Base-by-base conservation (phyloP, 2,888 invertebrate species). In the Ormyrus labotus region DNA sequence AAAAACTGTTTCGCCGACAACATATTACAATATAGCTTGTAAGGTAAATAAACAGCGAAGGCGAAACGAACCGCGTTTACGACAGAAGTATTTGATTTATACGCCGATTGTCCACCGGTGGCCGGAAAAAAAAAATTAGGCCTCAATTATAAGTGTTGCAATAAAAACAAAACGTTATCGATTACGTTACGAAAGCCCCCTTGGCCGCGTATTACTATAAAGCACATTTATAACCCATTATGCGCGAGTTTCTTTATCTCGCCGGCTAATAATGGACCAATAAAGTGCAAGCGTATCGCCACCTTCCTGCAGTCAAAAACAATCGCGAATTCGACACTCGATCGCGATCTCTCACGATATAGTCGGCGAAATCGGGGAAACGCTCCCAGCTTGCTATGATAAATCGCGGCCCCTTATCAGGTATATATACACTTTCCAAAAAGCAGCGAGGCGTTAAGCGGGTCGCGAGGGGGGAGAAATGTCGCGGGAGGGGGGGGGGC, bases 241-340 rank as follows among this genome's bases (percentile, higher is more conserved):
- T 53, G 10, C 51, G 34, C 34, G 34, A 34, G 34, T 75, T 50
- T 0, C 9, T 51, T 34, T 10, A 60, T 13, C n/a, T 19, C 34
- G 34, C 34, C 1, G 7, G 48, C 6, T 7, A 71, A 68, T 73
- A 81, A 63, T 69, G 50, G 76, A 34, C 72, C 13, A 80, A 76
- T 80, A 80, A 71, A 80, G 10, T 11, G 45, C 34, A 34, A 0
- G 34, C 19, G 48, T 45, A 60, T 61, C 1, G 9, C 53, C 11
- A 50, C n/a, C 5, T 10, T 11, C 5, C 19, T 13, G 13, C 67
- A 48, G 10, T 45, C 10, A 11, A 70, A 77, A 77, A 57, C 53
- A 63, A 70, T 13, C 75, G 75, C 11, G n/a, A 34, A 74, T 19
- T 73, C 34, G 34, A 34, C 34, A 34, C 34, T 34, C 34, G 34